Base-by-base conservation (phyloP, 2,113 vertebrate genomes). In the Limnothrissa miodon region DNA sequence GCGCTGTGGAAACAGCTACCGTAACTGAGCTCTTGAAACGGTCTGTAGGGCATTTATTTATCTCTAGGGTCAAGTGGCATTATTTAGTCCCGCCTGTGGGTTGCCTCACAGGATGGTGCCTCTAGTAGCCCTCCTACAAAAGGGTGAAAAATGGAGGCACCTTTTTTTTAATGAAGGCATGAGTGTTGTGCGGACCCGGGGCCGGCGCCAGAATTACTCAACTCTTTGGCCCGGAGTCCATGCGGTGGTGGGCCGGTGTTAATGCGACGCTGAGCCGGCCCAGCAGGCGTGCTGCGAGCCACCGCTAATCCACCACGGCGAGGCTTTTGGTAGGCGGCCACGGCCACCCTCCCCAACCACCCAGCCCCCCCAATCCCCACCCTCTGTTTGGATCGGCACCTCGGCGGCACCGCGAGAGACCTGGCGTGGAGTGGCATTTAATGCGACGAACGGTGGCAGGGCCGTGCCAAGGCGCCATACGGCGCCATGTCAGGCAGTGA, bases 401-500 rank as follows among this genome's bases (percentile, higher is more conserved):
- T 80, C 83, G 70, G 19, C 11, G 84, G 81, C 51, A 79, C 79
- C 36, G 66, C 29, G 46, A 59, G 39, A 56, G 82, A 78, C 78
- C 78, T 84, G 87, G 83, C 89, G 51, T 78, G 51, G 85, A 87
- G 87, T 59, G 82, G 87, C 56, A 29, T 90, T 90, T 93, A 90
- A 90, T 90, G 85, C 45, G 89, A 89, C 90, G 88, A 91, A 85
- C 87, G 86, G 85, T 80, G 45, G 85, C 85, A 88, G 85, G 84
- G 51, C 4, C 19, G 25, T n/a, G 25, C 81, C 42, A 46, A 79
- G 87, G 82, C 70, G 15, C 83, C 91, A 83, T 81, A 89, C 85
- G 44, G 86, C 82, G 80, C 84, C 80, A 83, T 90, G 88, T 82
- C 86, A 86, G 83, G 82, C 89, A 85, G 21, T 78, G 84, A 87